These are phyloP conservation scores for Hydriomena furcata DNA, from an alignment of 2,888 invertebrate genomes.

Conservation along the genomic window DNA sequence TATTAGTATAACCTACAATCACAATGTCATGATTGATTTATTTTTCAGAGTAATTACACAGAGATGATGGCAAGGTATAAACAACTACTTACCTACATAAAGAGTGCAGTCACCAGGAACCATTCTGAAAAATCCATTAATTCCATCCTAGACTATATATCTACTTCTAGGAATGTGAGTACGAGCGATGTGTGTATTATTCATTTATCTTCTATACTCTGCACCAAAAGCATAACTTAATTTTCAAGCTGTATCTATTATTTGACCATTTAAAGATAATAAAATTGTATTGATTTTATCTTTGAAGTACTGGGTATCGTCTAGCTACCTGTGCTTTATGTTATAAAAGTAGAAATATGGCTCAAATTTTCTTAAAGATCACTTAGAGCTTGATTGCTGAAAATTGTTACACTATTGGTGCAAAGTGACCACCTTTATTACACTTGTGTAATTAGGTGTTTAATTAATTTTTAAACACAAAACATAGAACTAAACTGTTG, in stretches of 20 bases:
- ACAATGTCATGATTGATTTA: too few relatives aligned
- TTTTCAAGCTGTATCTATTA: background rate
- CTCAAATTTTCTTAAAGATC: too few relatives aligned
- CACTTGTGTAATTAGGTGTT: background rate
- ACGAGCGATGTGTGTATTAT: slow-evolving; percentile 14
- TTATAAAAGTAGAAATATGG: too few relatives aligned
- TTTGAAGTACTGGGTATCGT: too few relatives aligned
- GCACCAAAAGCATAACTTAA: background rate
- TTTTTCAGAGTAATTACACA: slow-evolving; percentile 92
- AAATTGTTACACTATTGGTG: background rate
- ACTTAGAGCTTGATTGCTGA: too few relatives aligned
- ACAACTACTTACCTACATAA: slow-evolving; percentile 98
- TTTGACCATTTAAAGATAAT: too few relatives aligned
- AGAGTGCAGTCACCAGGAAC: slow-evolving; percentile 99
- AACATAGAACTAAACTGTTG: background rate
- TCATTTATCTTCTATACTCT: slow-evolving; percentile 1
- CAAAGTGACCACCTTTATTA: background rate
- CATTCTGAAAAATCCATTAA: slow-evolving; percentile 99
- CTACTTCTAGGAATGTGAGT: slow-evolving; percentile 98
- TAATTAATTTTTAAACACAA: background rate
- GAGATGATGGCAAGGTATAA: slow-evolving; percentile 99
- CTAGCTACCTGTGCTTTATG: too few relatives aligned
- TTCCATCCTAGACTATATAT: slow-evolving; percentile 99
- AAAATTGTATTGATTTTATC: too few relatives aligned
- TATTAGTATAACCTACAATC: too few relatives aligned